These are phyloP conservation scores for Xenentodon cancila DNA, from an alignment of 2,797 vertebrate species.

Conservation along the genomic window DNA sequence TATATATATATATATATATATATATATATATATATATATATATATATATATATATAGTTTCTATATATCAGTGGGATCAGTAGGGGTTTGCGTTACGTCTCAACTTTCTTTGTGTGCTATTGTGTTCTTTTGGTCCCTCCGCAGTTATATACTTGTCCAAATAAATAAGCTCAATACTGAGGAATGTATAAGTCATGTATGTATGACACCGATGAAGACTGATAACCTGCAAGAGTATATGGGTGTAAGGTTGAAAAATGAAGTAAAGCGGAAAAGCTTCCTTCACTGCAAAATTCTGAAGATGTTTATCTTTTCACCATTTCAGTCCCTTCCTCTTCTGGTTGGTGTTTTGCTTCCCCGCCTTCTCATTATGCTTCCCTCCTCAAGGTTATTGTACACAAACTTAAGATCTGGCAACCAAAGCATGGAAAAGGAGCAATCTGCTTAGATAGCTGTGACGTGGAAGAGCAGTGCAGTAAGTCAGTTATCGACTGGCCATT, in stretches of 20 bases:
- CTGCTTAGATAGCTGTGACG: conserved; percentile 41
- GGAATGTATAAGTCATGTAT: conserved; percentile 5
- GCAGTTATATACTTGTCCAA: conserved; percentile 12
- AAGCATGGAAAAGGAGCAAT: conserved; percentile 16
- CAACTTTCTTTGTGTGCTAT: too few relatives aligned
- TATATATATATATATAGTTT: too few relatives aligned
- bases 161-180: conserved; percentile 17
- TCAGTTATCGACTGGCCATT: conserved; percentile 72
- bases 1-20: too few relatives aligned
- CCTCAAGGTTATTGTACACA: conserved; percentile 60
- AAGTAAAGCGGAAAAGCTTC: conserved; percentile 19
- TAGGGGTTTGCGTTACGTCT: too few relatives aligned
- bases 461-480: conserved; percentile 56
- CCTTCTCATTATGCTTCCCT: conserved; percentile 35
- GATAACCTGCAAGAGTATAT: conserved; percentile 17
- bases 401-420: conserved; percentile 52
- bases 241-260: not conserved
- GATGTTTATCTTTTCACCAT: conserved; percentile 33
- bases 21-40: too few relatives aligned
- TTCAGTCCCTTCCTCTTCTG: conserved; percentile 20
- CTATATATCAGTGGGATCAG: too few relatives aligned
- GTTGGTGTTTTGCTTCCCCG: conserved; percentile 14
- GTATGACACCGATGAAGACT: conserved; percentile 27
- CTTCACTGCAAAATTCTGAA: conserved; percentile 13
- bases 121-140: conserved; percentile 33